Conservation (phyloP, 2,113 vertebrate species). For the Dipodomys stephensi region DNA sequence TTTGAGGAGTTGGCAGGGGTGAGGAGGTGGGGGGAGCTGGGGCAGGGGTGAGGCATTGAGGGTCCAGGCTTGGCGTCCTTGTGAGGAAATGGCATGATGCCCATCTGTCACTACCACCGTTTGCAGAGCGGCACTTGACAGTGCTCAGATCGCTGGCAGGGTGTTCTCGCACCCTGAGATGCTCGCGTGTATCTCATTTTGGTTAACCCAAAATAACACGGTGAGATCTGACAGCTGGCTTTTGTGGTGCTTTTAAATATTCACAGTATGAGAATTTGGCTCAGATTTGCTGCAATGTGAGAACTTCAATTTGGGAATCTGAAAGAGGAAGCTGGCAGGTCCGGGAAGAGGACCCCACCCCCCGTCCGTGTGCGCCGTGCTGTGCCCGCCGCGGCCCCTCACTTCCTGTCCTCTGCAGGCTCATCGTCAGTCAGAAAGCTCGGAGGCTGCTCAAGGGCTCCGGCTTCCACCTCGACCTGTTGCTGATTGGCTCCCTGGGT, state of each 20-base stretch:
- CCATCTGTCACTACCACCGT: neutral
- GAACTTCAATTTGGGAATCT: slow-evolving; percentile 57
- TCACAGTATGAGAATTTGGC: slow-evolving; percentile 52
- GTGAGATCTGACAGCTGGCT: slow-evolving; percentile 66
- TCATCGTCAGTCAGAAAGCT: slow-evolving; percentile 98
- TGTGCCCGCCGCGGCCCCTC: neutral
- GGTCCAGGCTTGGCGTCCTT: neutral
- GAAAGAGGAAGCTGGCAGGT: slow-evolving; percentile 47
- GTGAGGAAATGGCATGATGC: neutral
- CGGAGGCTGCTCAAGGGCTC: slow-evolving; percentile 95
- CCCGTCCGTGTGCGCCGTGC: accelerated
- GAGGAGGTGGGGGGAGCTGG: neutral
- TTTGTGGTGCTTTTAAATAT: slow-evolving; percentile 57
- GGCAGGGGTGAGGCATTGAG: neutral
- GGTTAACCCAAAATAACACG: slow-evolving; percentile 51
- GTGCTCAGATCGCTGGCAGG: neutral
- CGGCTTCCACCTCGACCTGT: slow-evolving; percentile 97
- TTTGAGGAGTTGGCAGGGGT: neutral
- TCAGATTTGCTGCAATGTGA: slow-evolving; percentile 55
- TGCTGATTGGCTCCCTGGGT: slow-evolving; percentile 96
- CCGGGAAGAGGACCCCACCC: neutral
- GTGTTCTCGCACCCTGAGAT: neutral
- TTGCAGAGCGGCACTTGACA: slow-evolving; percentile 46
- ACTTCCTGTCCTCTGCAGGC: slow-evolving; percentile 80
- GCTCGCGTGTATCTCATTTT: slow-evolving; percentile 37